Evolutionary conservation across 2,113 vertebrate species (phyloP).

Genomic region (Falco punctatus): DNA sequence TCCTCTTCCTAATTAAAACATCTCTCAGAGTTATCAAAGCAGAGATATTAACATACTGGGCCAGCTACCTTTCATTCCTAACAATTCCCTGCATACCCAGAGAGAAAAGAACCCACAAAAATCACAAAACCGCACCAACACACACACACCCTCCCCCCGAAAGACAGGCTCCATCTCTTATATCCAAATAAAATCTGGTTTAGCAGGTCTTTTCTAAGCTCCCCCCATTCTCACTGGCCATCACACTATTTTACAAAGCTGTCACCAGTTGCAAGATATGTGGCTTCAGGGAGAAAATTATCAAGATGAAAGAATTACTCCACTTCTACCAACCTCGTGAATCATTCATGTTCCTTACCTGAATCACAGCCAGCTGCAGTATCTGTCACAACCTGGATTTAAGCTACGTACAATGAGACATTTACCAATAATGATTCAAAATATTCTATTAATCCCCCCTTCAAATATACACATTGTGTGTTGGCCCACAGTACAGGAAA

Average conservation of each 20-base stretch:
- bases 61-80: not conserved
- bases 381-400: constrained; percentile 7
- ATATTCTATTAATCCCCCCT: not conserved
- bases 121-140: too few species aligned
- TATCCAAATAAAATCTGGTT: not conserved
- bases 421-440: constrained; percentile 24
- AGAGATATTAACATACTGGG: constrained; percentile 14
- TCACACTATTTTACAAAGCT: constrained; percentile 54
- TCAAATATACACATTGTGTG: not conserved
- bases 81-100: not conserved
- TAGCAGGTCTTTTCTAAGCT: constrained; percentile 11
- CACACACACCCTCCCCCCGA: too few species aligned
- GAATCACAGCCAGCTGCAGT: constrained; percentile 34
- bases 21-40: not conserved
- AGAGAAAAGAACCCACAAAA: not conserved
- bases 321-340: constrained; percentile 44
- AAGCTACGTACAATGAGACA: not conserved
- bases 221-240: not conserved
- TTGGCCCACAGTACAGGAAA: not conserved
- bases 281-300: constrained; percentile 47
- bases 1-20: constrained; percentile 45
- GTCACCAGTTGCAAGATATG: not conserved
- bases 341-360: constrained; percentile 54
- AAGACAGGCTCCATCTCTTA: not conserved
- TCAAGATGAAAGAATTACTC: constrained; percentile 59